Evolutionary conservation across 2,888 invertebrate species (phyloP), one percentile per base, ranked within the genome.

Genomic region (Agriotes lineatus): DNA sequence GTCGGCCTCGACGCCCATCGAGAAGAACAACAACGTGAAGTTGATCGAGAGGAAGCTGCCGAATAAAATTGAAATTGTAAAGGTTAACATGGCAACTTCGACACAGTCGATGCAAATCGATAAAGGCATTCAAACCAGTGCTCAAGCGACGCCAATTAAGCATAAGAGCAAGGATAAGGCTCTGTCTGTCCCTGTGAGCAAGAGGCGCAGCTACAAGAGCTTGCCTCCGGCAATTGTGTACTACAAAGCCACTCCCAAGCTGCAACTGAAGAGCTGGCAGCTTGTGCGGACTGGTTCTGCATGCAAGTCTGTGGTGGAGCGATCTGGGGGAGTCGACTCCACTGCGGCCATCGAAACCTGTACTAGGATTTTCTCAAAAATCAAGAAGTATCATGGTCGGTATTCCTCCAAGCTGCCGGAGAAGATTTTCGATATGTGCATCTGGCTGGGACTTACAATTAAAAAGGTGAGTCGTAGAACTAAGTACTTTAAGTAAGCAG

Each of bases 1-100:
- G 48, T 71, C 75, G 0, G 76, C 80, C 7, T 80, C 80, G n/a
- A 81, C 81, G 0, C 81, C 82, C 0, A 78, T 81, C 7, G 74
- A 60, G 10, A 59, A 45, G 10, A 75, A 20, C 44, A 37, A n/a
- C 7, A 52, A 52, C 1, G 22, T 30, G 1, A 7, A 25, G 25
- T 25, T 25, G 25, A 7, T 5, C 3, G 3, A 5, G 25, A 7
- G 3, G 3, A 7, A 25, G 7, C 3, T 7, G 25, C 3, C 7
- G 3, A 25, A 25, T 25, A 25, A 25, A 25, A 25, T 25, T 7
- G 25, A 25, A 25, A 7, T 25, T 25, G 7, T 25, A 5, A 45
- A 45, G 19, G 18, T 14, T 35, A 12, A 12, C 12, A 12, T 20
- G 18, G 35, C 52, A 5, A 54, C 19, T 57, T 57, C 56, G 10